phyloP scores from a whole-genome alignment of 2,113 vertebrate genomes.

The Fregata magnificens region DNA sequence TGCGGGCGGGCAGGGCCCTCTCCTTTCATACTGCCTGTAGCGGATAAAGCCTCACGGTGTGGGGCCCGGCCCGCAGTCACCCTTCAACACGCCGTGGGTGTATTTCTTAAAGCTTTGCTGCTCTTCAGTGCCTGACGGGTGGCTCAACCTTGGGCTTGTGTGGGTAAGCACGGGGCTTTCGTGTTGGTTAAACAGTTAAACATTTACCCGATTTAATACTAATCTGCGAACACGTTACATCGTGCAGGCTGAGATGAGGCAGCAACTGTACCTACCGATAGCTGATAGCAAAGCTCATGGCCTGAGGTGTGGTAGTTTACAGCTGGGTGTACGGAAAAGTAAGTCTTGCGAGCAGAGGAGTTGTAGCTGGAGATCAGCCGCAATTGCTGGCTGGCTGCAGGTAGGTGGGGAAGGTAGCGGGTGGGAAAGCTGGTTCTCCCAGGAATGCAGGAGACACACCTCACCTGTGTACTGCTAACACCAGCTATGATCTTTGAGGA shows the following conservation, averaged over 20 bases:
- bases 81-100: accelerated
- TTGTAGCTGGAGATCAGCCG: neutral
- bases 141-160: no score
- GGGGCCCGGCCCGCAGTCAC: neutral
- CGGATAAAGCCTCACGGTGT: accelerated
- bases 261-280: accelerated
- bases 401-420: no score
- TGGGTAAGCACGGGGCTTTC: accelerated
- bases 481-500: no score
- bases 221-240: accelerated
- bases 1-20: accelerated
- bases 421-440: neutral
- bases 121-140: accelerated
- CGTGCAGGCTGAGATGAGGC: neutral
- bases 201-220: accelerated
- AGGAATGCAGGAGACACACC: no score
- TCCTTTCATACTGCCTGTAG: accelerated
- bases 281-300: neutral
- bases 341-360: neutral
- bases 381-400: neutral
- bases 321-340: neutral
- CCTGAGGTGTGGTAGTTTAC: neutral
- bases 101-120: no score
- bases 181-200: no score
- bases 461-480: neutral